These are phyloP conservation scores for Troglohyphantes excavatus DNA, from an alignment of 2,888 invertebrate species.

Conservation along the genomic window DNA sequence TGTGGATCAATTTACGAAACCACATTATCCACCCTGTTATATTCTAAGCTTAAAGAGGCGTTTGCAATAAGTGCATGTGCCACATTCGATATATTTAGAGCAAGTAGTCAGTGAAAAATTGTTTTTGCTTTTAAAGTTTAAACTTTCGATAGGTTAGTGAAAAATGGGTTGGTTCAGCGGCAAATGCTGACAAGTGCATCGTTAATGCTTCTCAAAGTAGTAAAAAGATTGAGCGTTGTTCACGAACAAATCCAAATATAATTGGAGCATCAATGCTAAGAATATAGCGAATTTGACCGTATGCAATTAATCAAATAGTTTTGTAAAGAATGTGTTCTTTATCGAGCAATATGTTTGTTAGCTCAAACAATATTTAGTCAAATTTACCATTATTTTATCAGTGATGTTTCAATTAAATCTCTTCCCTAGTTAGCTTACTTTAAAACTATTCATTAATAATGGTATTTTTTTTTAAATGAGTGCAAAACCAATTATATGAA, in stretches of 20 bases:
- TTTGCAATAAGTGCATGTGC: constrained; percentile 59
- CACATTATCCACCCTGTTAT: constrained; percentile 75
- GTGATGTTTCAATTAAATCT: not conserved
- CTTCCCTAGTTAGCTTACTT: not conserved
- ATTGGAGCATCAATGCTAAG: not conserved
- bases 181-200: constrained; percentile 72
- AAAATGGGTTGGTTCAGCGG: constrained; percentile 44
- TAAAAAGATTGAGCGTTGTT: constrained; percentile 30
- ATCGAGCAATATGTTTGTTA: too few species aligned
- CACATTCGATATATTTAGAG: constrained; percentile 64
- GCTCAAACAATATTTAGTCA: not conserved
- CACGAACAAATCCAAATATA: constrained; percentile 2
- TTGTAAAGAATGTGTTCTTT: too few species aligned
- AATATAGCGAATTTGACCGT: not conserved
- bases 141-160: constrained; percentile 43
- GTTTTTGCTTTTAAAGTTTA: constrained; percentile 34
- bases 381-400: not conserved
- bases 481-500: not conserved
- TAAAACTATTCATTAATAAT: too few species aligned
- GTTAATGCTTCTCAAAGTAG: constrained; percentile 6
- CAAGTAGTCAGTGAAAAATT: constrained; percentile 57
- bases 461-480: not conserved
- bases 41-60: constrained; percentile 66
- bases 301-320: too few species aligned
- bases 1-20: constrained; percentile 51